These are phyloP conservation scores for Nesidiocoris tenuis DNA, from an alignment of 2,888 invertebrate genomes.

Conservation along the genomic window DNA sequence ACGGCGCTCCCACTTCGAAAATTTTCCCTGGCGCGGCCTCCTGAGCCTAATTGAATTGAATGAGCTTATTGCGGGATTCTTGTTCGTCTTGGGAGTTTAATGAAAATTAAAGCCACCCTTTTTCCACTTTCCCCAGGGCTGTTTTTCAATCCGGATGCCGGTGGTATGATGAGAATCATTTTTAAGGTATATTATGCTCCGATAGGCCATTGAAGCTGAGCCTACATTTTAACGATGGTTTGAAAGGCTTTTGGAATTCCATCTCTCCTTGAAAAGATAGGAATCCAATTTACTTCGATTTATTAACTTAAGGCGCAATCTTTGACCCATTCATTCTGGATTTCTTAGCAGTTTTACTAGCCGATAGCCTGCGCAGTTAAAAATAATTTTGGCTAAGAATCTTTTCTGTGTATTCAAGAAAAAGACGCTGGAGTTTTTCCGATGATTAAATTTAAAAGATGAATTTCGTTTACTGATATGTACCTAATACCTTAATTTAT, in stretches of 20 bases:
- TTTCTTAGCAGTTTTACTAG: too few species aligned
- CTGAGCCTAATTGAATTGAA: constrained; percentile 26
- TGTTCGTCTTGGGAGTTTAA: not conserved
- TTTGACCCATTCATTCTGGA: too few species aligned
- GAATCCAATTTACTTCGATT: too few species aligned
- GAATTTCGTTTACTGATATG: too few species aligned
- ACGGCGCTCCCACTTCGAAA: constrained; percentile 18
- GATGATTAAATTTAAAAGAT: too few species aligned
- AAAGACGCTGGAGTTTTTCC: too few species aligned
- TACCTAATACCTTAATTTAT: too few species aligned
- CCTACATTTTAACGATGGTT: not conserved
- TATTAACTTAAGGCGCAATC: too few species aligned
- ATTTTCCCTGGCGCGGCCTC: constrained; percentile 2
- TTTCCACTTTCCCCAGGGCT: not conserved
- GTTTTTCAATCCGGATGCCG: not conserved
- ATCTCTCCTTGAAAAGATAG: too few species aligned
- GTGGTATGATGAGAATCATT: not conserved
- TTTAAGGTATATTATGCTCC: not conserved
- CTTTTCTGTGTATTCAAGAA: too few species aligned
- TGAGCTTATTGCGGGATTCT: constrained; percentile 10
- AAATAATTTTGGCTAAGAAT: too few species aligned
- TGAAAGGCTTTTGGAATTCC: not conserved
- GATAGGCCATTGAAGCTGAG: not conserved
- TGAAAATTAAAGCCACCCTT: constrained; percentile 10
- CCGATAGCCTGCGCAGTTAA: too few species aligned